These are phyloP conservation scores for Halcyon smyrnensis DNA, from an alignment of 2,797 vertebrate genomes.

Conservation along the genomic window DNA sequence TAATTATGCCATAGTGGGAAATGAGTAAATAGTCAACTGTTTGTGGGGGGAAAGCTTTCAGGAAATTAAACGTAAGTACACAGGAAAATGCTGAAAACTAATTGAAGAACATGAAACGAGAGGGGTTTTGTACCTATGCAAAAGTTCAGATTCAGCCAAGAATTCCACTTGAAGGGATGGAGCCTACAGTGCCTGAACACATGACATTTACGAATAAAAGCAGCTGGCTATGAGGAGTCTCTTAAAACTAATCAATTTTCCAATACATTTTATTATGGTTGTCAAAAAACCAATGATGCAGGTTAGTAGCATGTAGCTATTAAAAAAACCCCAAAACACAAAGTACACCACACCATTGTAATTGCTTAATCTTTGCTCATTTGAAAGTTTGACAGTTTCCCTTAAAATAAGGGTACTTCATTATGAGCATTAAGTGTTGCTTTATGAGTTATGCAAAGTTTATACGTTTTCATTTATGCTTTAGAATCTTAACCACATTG, in stretches of 20 bases:
- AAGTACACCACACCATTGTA: not conserved
- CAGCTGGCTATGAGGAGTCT: constrained; percentile 67
- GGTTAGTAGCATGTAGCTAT: constrained; percentile 63
- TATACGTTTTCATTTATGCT: constrained; percentile 76
- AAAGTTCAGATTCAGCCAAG: constrained; percentile 48
- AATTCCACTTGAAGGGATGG: constrained; percentile 38
- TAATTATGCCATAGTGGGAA: constrained; percentile 37
- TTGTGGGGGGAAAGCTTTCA: constrained; percentile 34
- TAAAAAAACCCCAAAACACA: not conserved
- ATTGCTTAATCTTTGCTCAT: constrained; percentile 20
- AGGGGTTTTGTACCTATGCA: constrained; percentile 39
- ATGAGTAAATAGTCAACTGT: constrained; percentile 34
- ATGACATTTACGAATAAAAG: constrained; percentile 79
- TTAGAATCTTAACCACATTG: constrained; percentile 84
- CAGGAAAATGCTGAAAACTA: constrained; percentile 33
- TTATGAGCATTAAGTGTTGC: constrained; percentile 42
- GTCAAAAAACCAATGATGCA: constrained; percentile 69
- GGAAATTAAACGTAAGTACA: constrained; percentile 28
- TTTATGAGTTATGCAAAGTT: constrained; percentile 74
- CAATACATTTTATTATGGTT: constrained; percentile 74
- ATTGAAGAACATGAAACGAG: constrained; percentile 44
- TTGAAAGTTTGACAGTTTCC: constrained; percentile 51
- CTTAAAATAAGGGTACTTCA: constrained; percentile 52
- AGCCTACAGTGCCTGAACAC: constrained; percentile 45
- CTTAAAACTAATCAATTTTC: constrained; percentile 76